Conservation (phyloP, 2,113 vertebrate genomes). For the Plecotus auritus region DNA sequence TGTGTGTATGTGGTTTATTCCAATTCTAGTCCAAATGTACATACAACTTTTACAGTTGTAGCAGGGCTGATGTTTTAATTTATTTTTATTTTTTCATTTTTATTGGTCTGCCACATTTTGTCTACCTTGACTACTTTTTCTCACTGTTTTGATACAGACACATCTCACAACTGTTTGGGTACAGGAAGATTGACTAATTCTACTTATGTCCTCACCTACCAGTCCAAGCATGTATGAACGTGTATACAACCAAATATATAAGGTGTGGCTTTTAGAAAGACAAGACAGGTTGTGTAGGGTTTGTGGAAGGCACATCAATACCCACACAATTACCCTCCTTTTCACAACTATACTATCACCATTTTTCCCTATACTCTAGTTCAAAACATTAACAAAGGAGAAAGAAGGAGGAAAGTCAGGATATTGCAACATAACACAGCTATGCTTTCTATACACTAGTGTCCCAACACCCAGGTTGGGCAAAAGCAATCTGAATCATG, state of each 20-base stretch:
- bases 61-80: background rate
- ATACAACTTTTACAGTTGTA: background rate
- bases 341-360: background rate
- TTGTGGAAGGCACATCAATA: background rate
- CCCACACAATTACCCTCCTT: background rate
- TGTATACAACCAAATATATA: background rate
- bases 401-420: background rate
- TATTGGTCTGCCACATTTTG: background rate
- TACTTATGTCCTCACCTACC: background rate
- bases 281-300: background rate
- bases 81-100: background rate
- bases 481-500: background rate
- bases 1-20: background rate
- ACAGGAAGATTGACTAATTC: background rate
- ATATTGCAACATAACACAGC: background rate
- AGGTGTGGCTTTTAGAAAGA: background rate
- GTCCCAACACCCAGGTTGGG: background rate
- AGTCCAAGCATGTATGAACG: background rate
- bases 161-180: background rate
- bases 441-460: slow-evolving; percentile 33
- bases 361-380: background rate
- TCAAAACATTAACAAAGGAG: background rate
- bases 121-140: background rate
- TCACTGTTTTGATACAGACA: background rate
- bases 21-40: background rate